phyloP scores from a whole-genome alignment of 2,113 vertebrate species.

The Gambusia affinis region DNA sequence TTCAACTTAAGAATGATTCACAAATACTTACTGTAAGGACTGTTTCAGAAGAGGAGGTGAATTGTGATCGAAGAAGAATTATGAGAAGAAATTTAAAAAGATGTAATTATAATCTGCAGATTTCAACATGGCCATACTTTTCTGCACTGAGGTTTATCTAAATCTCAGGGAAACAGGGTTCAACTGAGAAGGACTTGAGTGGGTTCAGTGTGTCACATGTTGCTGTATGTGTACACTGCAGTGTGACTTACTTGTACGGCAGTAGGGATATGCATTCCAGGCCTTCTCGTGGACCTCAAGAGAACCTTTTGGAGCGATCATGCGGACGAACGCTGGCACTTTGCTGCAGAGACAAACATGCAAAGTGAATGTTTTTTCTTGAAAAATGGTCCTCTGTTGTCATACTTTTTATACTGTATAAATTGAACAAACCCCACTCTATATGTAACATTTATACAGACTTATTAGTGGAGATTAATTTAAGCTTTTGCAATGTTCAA shows the following conservation, averaged over 20 bases:
- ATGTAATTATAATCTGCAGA: not conserved
- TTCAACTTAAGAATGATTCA: not conserved
- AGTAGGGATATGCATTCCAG: slow-evolving; percentile 99
- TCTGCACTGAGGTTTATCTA: not conserved
- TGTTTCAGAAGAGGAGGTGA: slow-evolving; percentile 23
- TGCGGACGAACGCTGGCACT: slow-evolving; percentile 86
- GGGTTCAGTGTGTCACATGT: not conserved
- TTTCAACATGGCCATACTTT: not conserved
- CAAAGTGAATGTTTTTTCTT: not conserved
- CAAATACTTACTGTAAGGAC: slow-evolving; percentile 71
- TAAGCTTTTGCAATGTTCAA: too few relatives aligned
- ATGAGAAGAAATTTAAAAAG: slow-evolving; percentile 7
- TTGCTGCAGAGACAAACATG: slow-evolving; percentile 84
- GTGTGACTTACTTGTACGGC: slow-evolving; percentile 87
- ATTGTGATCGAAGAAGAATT: not conserved
- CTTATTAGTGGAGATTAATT: too few relatives aligned
- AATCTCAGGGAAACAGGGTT: not conserved
- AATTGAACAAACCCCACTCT: not conserved
- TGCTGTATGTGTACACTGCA: not conserved
- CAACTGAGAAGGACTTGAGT: not conserved
- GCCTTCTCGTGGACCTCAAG: slow-evolving; percentile 93
- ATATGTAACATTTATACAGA: too few relatives aligned
- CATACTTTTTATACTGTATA: not conserved
- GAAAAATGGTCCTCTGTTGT: not conserved
- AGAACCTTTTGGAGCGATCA: slow-evolving; percentile 88